Base-by-base conservation (phyloP, 2,113 vertebrate genomes). In the Gorsachius goisagi region DNA sequence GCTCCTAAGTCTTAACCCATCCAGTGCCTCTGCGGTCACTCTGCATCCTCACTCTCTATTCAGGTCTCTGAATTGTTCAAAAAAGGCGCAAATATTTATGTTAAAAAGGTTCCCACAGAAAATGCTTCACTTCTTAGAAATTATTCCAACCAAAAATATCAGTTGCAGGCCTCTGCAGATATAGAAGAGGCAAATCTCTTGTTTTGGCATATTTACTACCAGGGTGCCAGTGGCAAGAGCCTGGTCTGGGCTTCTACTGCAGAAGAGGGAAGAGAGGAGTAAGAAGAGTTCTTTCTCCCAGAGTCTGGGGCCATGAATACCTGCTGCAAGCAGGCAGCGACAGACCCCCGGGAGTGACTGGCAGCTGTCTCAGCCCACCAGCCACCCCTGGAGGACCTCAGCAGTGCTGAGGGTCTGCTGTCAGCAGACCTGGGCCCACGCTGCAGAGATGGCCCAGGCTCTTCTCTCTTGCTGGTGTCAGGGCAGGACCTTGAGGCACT, bases 341-440 rank as follows among this genome's bases (percentile, higher is more conserved):
- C 15, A 24, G 30, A 27, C 3, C 14, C 28, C 19, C 15, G 32
- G 33, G 17, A 18, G 35, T 1, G 14, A 19, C 45, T 32, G 49
- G 18, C 55, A 58, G 60, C 47, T 35, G 37, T 21, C 15, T 56
- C 55, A 11, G 66, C 21, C 35, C 47, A 26, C 26, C 24, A 44
- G 22, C 17, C 32, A 4, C 24, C 15, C 26, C 17, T 10, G 11
- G 33, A 27, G 32, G 17, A 41, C 27, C 28, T 35, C 37, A 33
- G 26, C 69, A 66, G 37, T 20, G 52, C 33, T 53, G 33, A 37
- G 52, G 21, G 12, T 16, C 66, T 14, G 6, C 12, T 6, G 4
- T 12, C 55, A 12, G 9, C 12, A n/a, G 32, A 50, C 45, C 17
- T 20, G 5, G 4, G 15, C 32, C 26, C 4, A 21, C 0, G 1